phyloP scores from a whole-genome alignment of 2,797 vertebrate species.

The Rhinichthys osculus region DNA sequence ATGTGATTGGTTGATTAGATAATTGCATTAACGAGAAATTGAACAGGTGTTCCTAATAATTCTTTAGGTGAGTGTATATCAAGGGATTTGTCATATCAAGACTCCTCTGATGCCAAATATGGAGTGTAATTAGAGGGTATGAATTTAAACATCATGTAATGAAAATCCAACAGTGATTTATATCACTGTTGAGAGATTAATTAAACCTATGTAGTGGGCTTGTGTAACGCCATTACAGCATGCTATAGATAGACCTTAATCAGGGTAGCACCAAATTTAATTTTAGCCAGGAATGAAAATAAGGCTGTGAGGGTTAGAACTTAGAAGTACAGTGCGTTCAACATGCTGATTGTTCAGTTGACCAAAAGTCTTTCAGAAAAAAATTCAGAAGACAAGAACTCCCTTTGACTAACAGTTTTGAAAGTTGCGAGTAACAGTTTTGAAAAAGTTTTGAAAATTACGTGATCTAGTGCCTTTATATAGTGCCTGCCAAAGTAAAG shows the following conservation, averaged over 20 bases:
- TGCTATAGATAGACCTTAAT: not conserved
- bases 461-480: not conserved
- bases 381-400: not conserved
- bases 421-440: not conserved
- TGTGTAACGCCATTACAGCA: slow-evolving; percentile 22
- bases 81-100: not conserved
- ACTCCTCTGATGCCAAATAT: slow-evolving; percentile 9
- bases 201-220: not conserved
- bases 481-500: not conserved
- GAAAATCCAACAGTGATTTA: slow-evolving; percentile 23
- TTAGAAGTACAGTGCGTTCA: not conserved
- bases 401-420: not conserved
- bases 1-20: too few species aligned
- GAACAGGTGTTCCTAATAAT: too few species aligned
- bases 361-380: not conserved
- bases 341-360: not conserved
- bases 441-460: not conserved
- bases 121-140: slow-evolving; percentile 9
- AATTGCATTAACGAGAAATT: too few species aligned
- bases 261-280: not conserved
- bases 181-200: slow-evolving; percentile 15
- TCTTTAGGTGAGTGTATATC: too few species aligned
- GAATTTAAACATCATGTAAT: slow-evolving; percentile 29
- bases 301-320: not conserved
- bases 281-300: not conserved